These are phyloP conservation scores for Aplysia californica DNA, from an alignment of 1,140 invertebrate genomes.

Conservation along the genomic window DNA sequence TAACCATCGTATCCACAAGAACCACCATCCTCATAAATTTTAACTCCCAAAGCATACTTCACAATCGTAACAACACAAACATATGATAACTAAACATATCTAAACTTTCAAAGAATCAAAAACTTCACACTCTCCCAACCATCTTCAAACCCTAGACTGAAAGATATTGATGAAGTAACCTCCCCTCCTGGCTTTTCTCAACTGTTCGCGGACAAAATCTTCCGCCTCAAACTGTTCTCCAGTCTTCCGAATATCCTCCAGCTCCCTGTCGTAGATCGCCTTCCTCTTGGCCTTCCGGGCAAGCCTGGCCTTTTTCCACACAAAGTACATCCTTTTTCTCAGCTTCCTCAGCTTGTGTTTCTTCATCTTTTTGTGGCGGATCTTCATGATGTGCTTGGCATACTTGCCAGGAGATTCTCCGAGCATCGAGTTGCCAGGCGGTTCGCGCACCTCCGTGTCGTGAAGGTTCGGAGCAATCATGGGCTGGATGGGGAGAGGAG, in stretches of 20 bases:
- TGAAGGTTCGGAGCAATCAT: not conserved
- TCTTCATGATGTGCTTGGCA: slow-evolving; percentile 31
- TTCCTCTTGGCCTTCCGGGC: slow-evolving; percentile 23
- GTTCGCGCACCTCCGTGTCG: not conserved
- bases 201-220: slow-evolving; percentile 31
- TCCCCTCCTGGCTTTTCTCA: slow-evolving; percentile 33
- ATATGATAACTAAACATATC: no score
- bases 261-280: slow-evolving; percentile 20
- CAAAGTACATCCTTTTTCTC: slow-evolving; percentile 28
- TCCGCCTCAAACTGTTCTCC: slow-evolving; percentile 33
- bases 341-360: slow-evolving; percentile 33
- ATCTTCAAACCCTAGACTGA: no score
- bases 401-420: slow-evolving; percentile 11
- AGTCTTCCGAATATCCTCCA: slow-evolving; percentile 19
- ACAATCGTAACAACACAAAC: no score
- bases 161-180: slow-evolving; percentile 28
- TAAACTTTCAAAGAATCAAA: no score
- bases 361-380: slow-evolving; percentile 37
- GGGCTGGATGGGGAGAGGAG: not conserved
- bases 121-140: no score
- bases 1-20: no score
- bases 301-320: slow-evolving; percentile 17
- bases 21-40: no score
- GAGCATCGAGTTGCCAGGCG: not conserved
- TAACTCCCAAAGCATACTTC: no score